phyloP scores from a whole-genome alignment of 1,140 invertebrate species.

The Drosophila punjabiensis region DNA sequence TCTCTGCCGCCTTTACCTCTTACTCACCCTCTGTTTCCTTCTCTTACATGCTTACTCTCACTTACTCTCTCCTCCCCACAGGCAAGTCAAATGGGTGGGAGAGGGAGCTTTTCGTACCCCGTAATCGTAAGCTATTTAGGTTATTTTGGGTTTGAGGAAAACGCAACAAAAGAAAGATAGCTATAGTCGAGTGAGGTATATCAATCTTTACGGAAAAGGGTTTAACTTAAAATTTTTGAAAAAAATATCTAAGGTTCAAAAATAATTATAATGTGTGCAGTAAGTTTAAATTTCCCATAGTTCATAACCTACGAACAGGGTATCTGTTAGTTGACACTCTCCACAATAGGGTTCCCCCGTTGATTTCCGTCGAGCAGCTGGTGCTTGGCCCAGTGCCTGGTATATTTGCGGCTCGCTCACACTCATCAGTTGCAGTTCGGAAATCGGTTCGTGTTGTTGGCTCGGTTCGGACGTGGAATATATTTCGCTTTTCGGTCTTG shows the following conservation, averaged over 20 bases:
- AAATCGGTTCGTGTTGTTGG: slow-evolving; percentile 32
- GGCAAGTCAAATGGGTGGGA: slow-evolving; percentile 31
- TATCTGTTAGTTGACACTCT: not conserved
- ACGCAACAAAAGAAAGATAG: too few species aligned
- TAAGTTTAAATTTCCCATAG: not conserved
- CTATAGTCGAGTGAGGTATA: too few species aligned
- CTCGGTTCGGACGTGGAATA: slow-evolving; percentile 36
- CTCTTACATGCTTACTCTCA: slow-evolving; percentile 10
- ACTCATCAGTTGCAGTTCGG: slow-evolving; percentile 46
- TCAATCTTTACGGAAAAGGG: too few species aligned
- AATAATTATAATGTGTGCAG: not conserved
- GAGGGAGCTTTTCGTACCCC: slow-evolving; percentile 25
- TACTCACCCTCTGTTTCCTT: not conserved
- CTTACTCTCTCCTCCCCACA: not conserved
- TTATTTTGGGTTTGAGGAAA: not conserved
- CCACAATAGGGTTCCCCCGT: not conserved
- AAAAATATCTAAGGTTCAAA: too few species aligned
- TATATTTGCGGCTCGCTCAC: slow-evolving; percentile 28
- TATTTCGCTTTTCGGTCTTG: slow-evolving; percentile 31
- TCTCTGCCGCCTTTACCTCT: not conserved
- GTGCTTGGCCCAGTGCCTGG: slow-evolving; percentile 38
- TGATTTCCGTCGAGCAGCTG: slow-evolving; percentile 19
- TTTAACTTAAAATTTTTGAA: too few species aligned
- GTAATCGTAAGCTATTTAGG: not conserved
- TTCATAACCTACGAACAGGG: not conserved